Base-by-base conservation (phyloP, 2,113 vertebrate genomes). In the Scophthalmus maximus region DNA sequence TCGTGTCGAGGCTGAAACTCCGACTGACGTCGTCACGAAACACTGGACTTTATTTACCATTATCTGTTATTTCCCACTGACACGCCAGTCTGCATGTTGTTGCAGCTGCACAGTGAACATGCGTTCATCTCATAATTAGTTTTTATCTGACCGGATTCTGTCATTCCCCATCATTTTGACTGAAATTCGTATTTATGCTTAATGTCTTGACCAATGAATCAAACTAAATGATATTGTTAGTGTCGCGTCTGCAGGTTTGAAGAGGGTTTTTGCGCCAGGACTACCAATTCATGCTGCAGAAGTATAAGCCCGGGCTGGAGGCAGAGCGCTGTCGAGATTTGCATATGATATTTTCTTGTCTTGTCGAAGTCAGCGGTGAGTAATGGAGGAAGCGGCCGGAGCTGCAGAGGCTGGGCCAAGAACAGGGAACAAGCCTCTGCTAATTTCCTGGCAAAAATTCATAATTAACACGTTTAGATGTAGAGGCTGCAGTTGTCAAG, bases 381-480 rank as follows among this genome's bases (percentile, higher is more conserved):
- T 7, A 66, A 71, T 50, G 59, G 64, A 76, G 71, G 79, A 59
- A 51, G 66, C 49, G 8, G 32, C 50, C 62, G 14, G 68, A 74
- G 77, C 78, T 55, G 12, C 46, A 68, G 53, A 38, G 29, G 64
- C 74, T 17, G 4, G 38, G 64, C 73, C 73, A 65, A 74, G 55
- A 81, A 18, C 57, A 8, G 60, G 61, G 51, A 74, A 87, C 78
- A 73, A 90, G 83, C 82, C 44, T 64, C 68, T 57, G 62, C 76
- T 85, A 83, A 87, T 91, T 84, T 85, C 73, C 85, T 68, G 55
- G 75, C 77, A 66, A 83, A 72, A 67, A 18, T 3, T 76, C 82
- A 83, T 87, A 86, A 89, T 89, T 83, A 89, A 90, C 85, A 88
- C 62, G 44, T 82, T n/a, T 81, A 14, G 72, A 83, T 68, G 79